Evolutionary conservation across 2,113 vertebrate genomes (phyloP), one percentile per base, ranked within the genome.

Genomic region (Salminus brasiliensis): DNA sequence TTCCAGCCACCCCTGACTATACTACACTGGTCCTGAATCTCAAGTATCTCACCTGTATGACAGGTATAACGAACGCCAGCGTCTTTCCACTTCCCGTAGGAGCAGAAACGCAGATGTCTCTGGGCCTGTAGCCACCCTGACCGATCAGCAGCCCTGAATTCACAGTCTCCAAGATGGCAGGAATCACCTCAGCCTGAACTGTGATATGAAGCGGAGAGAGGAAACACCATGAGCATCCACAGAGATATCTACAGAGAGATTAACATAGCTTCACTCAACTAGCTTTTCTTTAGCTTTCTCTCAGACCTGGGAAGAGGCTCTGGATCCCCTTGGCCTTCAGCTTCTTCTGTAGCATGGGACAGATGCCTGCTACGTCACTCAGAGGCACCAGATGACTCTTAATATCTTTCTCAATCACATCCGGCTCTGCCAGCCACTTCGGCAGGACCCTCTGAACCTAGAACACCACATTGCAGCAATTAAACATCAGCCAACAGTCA

Each of bases 21-120:
- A 47, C 18, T 15, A 1, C 15, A 47, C 12, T 45, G 6, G 2
- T 45, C 5, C 43, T 45, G 5, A 5, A 45, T 18, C 12, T 47
- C 3, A 1, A 16, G 45, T 47, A 47, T 11, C 71, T 91, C 77
- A 97, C 98, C 93, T 99, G 97, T 29, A 99, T 86, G 57, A 99
- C 90, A 0, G 98, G 98, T 43, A 99, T 87, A 84, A 98, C 95
- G 15, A 98, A 99, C 0, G 97, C 86, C 78, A 99, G 87, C 0
- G 98, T 99, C 86, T 99, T 99, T 21, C 97, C 98, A 0, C 98
- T 99, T 83, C 98, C 98, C 0, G 98, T 99, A 0, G 98, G 98
- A 3, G 97, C 96, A 0, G 97, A 99, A 45, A 99, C 95, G 9
- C 97, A 99, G 78, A 99, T 89, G 70, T 99, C 98, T 34, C 89